Base-by-base conservation (phyloP, 37 sponge, comb jelly and placozoan genomes). In the Bolinopsis microptera region DNA sequence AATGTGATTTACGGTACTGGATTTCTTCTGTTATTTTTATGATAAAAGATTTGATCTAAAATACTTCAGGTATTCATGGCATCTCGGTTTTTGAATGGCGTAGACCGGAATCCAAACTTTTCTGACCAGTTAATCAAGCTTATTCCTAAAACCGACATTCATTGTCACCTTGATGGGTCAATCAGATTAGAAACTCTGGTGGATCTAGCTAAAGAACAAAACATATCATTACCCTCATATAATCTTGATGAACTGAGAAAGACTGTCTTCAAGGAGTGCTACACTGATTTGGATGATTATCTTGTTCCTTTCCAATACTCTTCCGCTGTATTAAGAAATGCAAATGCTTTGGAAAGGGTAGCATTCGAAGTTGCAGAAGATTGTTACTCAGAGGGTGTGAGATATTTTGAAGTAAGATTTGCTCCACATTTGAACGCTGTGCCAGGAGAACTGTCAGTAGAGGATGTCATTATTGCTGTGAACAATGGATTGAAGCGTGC, bases 301-400 rank as follows among this genome's bases (percentile, higher is more conserved):
- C 67, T 86, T 5, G 35, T 13, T 0, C 90, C 90, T 5, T 86
- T 86, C 25, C 67, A 86, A 24, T 86, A 39, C 61, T 22, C 36
- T 35, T 24, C 67, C 0, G 35, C 25, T 38, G 90, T 86, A 28
- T 24, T 33, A 18, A 39, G 90, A 38, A 33, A 39, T 26, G 30
- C 32, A 27, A 38, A 86, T 0, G 32, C 90, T 5, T 41, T 86
- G 67, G 90, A 86, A 38, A 86, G 90, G 31, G 90, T 86, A 2
- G 48, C 90, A 39, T 86, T 86, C 39, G 90, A 86, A 41, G 13
- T 86, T 41, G 90, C 90, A 24, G 90, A 86, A 26, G 90, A 86
- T 23, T 86, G 90, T 61, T 86, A 86, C 28, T 41, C 90, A 5
- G 90, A 86, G 35, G 90, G 90, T 24, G 90, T 86, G 0, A 39